Evolutionary conservation across 2,888 invertebrate species (phyloP).

Genomic region (Oligia latruncula): DNA sequence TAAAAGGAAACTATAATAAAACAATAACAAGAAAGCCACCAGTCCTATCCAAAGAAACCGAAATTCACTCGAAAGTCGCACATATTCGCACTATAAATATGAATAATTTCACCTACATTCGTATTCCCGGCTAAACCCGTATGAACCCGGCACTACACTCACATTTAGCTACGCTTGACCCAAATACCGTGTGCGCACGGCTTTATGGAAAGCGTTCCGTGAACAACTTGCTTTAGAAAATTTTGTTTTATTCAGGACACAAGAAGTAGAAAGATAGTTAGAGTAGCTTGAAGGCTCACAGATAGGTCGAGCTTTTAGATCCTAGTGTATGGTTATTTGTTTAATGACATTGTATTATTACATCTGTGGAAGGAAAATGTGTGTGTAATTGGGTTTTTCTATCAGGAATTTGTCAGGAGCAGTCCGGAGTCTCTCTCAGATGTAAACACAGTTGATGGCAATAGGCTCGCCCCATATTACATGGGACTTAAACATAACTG

Average conservation of each 20-base stretch:
- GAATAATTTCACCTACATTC: slow-evolving; percentile 54
- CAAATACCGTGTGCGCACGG: slow-evolving; percentile 46
- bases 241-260: slow-evolving; percentile 44
- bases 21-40: slow-evolving; percentile 5
- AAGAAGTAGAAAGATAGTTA: neutral
- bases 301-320: neutral
- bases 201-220: slow-evolving; percentile 44
- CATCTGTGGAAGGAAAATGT: neutral
- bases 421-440: neutral
- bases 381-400: neutral
- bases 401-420: neutral
- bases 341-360: neutral
- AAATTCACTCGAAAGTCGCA: slow-evolving; percentile 1
- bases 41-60: neutral
- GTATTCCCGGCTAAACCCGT: slow-evolving; percentile 26
- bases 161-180: slow-evolving; percentile 58
- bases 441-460: neutral
- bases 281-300: neutral
- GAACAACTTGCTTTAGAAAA: slow-evolving; percentile 43
- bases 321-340: neutral
- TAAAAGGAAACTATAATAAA: neutral
- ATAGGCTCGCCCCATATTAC: neutral
- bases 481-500: neutral
- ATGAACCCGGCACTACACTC: slow-evolving; percentile 55
- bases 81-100: slow-evolving; percentile 48